A percentile compares a stretch with the other conserved stretches of the same genome.
These are phyloP conservation scores for Aromia moschata DNA, from an alignment of 2,888 invertebrate genomes.

Conservation along the genomic window DNA sequence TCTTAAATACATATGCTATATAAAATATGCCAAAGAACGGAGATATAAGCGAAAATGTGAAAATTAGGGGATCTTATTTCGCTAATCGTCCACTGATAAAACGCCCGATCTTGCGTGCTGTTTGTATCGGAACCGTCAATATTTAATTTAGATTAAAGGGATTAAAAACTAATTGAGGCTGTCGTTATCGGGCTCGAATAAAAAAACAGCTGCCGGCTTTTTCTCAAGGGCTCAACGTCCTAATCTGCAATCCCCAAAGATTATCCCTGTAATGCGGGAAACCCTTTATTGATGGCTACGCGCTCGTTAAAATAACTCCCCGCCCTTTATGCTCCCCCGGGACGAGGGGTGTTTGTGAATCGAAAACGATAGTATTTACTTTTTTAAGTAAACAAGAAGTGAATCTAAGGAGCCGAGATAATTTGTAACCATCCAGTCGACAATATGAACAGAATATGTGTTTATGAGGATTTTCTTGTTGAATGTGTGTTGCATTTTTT, in stretches of 20 bases:
- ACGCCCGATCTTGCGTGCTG: neutral
- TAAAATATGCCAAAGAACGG: too few species aligned
- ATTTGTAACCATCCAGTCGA: too few species aligned
- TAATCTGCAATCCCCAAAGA: conserved; percentile 5
- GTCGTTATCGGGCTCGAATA: neutral
- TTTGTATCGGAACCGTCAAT: neutral
- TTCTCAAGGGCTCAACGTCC: neutral
- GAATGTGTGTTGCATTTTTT: too few species aligned
- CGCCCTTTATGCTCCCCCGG: neutral
- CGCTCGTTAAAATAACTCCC: neutral
- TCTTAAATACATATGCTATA: too few species aligned
- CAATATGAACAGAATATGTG: too few species aligned
- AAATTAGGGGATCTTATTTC: neutral
- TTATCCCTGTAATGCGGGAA: neutral
- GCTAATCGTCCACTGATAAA: neutral
- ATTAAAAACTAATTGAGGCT: conserved; percentile 1
- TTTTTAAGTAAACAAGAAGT: too few species aligned
- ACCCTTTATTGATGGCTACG: neutral
- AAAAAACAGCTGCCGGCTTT: conserved; percentile 6
- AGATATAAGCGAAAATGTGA: too few species aligned
- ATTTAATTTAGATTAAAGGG: conserved; percentile 4
- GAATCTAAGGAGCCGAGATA: too few species aligned
- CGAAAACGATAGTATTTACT: too few species aligned
- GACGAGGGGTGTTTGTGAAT: too few species aligned
- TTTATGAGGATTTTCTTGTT: too few species aligned